Base-by-base conservation (phyloP, 2,113 vertebrate species). In the Tragelaphus imberbis region DNA sequence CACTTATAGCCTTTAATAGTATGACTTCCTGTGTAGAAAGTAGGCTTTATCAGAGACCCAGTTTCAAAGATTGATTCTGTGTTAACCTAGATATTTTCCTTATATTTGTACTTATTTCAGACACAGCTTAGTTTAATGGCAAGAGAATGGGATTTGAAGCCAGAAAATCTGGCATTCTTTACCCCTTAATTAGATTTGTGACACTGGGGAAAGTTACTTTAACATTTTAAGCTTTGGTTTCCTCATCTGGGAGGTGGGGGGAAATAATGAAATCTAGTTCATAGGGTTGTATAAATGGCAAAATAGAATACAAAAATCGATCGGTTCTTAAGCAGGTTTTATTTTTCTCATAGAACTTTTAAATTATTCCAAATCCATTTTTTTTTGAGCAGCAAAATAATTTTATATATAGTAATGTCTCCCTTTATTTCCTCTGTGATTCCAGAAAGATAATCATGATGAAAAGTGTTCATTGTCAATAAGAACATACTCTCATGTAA, bases 361-460 rank as follows among this genome's bases (percentile, higher is more conserved):
- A 95, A 93, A 75, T n/a, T 85, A 71, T 81, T 89, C 53, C 75
- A 58, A 89, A 84, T 71, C 55, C 77, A 51, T 95, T 91, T 71
- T 93, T 93, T 93, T 79, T 58, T 61, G 28, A 84, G 55, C 44
- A 61, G 13, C 8, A 89, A 89, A 77, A 79, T 91, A 82, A 94
- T 80, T 71, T 33, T 65, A 71, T 68, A 2, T 88, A 77, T 44
- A 44, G 40, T 77, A 84, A 28, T 80, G 84, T 91, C 95, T 28
- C 3, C 15, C 3, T 82, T 95, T 95, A 88, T 96, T 59, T 89
- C 97, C 33, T 96, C 14, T 80, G 3, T 87, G 49, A 59, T 94
- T 97, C 55, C 40, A 92, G 59, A 96, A 96, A 88, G 25, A 88
- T 80, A 79, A 91, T 84, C 88, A 94, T 85, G 11, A 77, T 97